Base-by-base conservation (phyloP, 1,140 invertebrate genomes). In the Aphidius ervi region DNA sequence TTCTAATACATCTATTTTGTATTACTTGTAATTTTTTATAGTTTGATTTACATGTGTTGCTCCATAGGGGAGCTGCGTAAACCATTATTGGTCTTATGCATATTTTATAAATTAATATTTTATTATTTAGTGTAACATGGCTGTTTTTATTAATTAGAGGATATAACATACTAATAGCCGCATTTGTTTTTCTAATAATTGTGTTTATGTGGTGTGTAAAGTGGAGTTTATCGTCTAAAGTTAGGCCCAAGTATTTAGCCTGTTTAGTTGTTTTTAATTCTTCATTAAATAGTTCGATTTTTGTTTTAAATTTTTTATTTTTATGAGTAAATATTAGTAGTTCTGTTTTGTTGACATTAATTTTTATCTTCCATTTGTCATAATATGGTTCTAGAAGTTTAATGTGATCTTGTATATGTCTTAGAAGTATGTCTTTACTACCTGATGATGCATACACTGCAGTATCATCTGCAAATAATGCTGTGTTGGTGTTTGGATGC, bases 381-480 rank as follows among this genome's bases (percentile, higher is more conserved):
- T 58, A 69, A 9, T 62, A 63, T 43, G 56, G 9, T 42, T 61
- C 9, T 9, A 70, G n/a, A 5, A 16, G 1, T 4, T 41, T 9
- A 0, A 63, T 37, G 10, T 64, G 54, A 48, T 46, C 49, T 41
- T 64, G 63, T 5, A 61, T 16, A 3, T 42, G 8, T 1, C 42
- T 31, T 16, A 56, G 47, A 6, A 43, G 23, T 43, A 47, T 0
- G 16, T 53, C 39, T 62, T 58, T 62, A 46, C 45, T 55, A 45
- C 20, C 64, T 1, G 67, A 66, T 5, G 41, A 9, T 5, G 63
- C 3, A 7, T 45, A 63, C 1, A 66, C 10, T 6, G 67, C 70
- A 0, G 67, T 69, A 48, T 74, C 70, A 46, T 74, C 70, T 5
- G 73, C 69, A 60, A 68, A 73, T 8, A 65, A 31, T 0, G 63